Base-by-base conservation (phyloP, 2,113 vertebrate genomes). In the Petrocephalus zakoni region DNA sequence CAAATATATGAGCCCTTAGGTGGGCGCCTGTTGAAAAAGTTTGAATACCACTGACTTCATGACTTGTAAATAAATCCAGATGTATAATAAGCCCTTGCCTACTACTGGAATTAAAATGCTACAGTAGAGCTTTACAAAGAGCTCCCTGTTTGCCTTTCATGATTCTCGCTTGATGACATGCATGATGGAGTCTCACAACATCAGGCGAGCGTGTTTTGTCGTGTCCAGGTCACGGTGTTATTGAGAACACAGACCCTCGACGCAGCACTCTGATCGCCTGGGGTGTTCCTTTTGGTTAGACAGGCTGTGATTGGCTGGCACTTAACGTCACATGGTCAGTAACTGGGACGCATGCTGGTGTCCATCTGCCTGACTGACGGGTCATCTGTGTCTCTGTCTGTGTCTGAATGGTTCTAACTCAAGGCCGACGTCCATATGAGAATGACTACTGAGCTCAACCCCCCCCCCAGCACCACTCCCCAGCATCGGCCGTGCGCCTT, bases 351-450 rank as follows among this genome's bases (percentile, higher is more conserved):
- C 1, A 87, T 89, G 90, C 21, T 86, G 49, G 64, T 82, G 88
- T 85, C n/a, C n/a, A n/a, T n/a, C 84, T 68, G 78, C 52, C 56
- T 91, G 52, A 88, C 78, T 90, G 51, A 92, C 64, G 9, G 58
- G 55, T 83, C 19, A 29, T 88, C 25, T 86, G 47, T 90, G 21
- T 90, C 87, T 90, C 83, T 86, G 49, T 86, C 87, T 90, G 21
- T 88, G 56, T 89, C 19, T 58, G 56, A 86, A 52, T 78, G 34
- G 51, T 87, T 22, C 19, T 88, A 82, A 84, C 81, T 85, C 75
- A 90, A 90, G 89, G 42, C 78, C 78, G 49, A 85, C 42, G 68
- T 49, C 78, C 49, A 25, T 85, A 47, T 88, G 25, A 52, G 25
- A 88, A 85, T 90, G 89, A 72, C 78, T 88, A 88, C 86, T 88